Evolutionary conservation across 2,888 invertebrate species (phyloP).

Genomic region (Rutpela maculata): DNA sequence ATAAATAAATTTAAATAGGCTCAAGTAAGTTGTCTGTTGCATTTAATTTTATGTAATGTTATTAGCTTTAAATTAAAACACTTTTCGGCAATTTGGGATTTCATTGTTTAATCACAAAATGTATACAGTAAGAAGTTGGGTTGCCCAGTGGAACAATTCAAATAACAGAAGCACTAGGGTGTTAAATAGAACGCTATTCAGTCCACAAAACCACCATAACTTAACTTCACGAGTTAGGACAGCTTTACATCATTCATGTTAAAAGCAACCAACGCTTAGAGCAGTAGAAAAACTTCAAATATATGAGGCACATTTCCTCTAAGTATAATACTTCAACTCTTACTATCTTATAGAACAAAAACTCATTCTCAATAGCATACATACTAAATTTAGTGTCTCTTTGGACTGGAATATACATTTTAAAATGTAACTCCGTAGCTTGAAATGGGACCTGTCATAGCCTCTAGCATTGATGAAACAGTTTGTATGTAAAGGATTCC

Average conservation of each 20-base stretch:
- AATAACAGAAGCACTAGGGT: slow-evolving; percentile 31
- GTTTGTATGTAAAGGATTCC: neutral
- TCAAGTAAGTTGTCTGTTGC: no score
- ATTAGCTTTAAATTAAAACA: neutral
- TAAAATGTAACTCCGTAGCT: neutral
- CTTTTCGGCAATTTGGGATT: neutral
- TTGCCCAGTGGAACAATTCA: slow-evolving; percentile 7
- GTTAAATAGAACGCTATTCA: slow-evolving; percentile 53
- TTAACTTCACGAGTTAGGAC: slow-evolving; percentile 52
- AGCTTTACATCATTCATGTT: slow-evolving; percentile 54
- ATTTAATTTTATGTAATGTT: neutral
- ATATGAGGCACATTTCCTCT: slow-evolving; percentile 46
- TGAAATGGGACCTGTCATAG: neutral
- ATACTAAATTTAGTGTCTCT: slow-evolving; percentile 4
- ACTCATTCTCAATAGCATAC: slow-evolving; percentile 7
- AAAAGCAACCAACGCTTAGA: slow-evolving; percentile 47
- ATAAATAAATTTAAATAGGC: no score
- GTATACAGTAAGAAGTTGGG: neutral
- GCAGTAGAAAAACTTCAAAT: slow-evolving; percentile 47
- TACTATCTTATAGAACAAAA: slow-evolving; percentile 4
- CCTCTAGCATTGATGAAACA: neutral
- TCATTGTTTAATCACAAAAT: slow-evolving; percentile 2
- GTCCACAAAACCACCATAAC: slow-evolving; percentile 53
- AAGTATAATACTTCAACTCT: slow-evolving; percentile 41
- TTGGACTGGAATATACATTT: neutral